Evolutionary conservation across 2,888 invertebrate species (phyloP).

Genomic region (Trichopoda pennipes): DNA sequence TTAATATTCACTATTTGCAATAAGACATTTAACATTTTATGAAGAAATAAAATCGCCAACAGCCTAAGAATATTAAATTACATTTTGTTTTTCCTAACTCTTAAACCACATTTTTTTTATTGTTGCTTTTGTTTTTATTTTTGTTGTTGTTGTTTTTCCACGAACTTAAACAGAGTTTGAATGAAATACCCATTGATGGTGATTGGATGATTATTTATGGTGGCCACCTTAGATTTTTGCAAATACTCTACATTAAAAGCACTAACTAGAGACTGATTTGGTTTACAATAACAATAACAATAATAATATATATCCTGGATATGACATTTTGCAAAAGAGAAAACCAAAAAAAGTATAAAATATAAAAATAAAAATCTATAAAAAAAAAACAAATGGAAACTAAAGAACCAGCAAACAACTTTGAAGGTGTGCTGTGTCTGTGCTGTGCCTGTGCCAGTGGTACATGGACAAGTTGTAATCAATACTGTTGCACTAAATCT

Average conservation of each 20-base stretch:
- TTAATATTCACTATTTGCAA: conserved; percentile 61
- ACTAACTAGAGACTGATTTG: neutral
- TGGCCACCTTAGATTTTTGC: conserved; percentile 60
- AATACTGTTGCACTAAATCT: conserved; percentile 1
- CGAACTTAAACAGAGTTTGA: conserved; percentile 58
- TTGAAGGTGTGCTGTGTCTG: conserved; percentile 31
- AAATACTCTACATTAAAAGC: neutral
- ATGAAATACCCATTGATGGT: conserved; percentile 56
- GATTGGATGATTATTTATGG: conserved; percentile 61
- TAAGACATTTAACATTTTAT: conserved; percentile 69
- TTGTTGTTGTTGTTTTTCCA: conserved; percentile 42
- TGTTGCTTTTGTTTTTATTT: neutral
- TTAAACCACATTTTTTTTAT: neutral
- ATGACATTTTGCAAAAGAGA: conserved; percentile 27
- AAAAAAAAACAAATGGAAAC: conserved; percentile 31
- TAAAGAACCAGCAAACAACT: conserved; percentile 37
- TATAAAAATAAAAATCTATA: neutral
- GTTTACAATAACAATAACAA: conserved; percentile 6
- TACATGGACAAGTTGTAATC: conserved; percentile 10
- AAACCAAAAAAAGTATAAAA: neutral
- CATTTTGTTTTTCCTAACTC: conserved; percentile 32
- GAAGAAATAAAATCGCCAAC: conserved; percentile 68
- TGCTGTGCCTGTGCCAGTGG: too few species aligned
- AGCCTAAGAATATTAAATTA: conserved; percentile 63
- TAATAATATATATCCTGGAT: conserved; percentile 41